Percentiles rank a stretch among this genome's conserved stretches.
Evolutionary conservation across 1,140 invertebrate species (phyloP).

Genomic region (Calliopsis andreniformis): DNA sequence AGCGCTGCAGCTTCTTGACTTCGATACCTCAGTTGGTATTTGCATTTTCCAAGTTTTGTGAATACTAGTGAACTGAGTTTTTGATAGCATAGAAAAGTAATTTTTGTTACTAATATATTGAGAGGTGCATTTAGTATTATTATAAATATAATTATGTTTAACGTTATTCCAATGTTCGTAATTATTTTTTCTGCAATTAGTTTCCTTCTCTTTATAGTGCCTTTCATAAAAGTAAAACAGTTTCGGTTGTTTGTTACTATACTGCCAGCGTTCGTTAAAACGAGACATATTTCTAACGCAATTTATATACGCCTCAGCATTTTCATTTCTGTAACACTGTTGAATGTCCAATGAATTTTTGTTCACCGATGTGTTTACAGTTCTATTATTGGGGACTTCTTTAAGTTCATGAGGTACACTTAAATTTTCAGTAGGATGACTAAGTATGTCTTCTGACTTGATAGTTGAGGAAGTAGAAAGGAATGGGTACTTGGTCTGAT

Average conservation of each 20-base stretch:
- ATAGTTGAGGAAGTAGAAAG: constrained; percentile 42
- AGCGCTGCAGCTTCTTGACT: constrained; percentile 59
- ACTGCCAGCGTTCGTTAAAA: constrained; percentile 45
- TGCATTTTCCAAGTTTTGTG: constrained; percentile 57
- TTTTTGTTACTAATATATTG: constrained; percentile 46
- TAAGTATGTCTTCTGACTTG: constrained; percentile 48
- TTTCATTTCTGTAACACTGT: constrained; percentile 46
- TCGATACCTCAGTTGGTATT: constrained; percentile 39
- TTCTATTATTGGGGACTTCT: constrained; percentile 38
- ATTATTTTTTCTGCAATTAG: constrained; percentile 29
- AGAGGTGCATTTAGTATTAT: constrained; percentile 38
- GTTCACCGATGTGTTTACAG: background rate
- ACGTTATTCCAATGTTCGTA: constrained; percentile 47
- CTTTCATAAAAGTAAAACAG: constrained; percentile 53
- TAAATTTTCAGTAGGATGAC: constrained; percentile 42
- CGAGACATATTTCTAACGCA: constrained; percentile 36
- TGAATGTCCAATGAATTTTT: constrained; percentile 31
- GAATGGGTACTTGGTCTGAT: constrained; percentile 40
- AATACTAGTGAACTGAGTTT: constrained; percentile 56
- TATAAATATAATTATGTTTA: constrained; percentile 52
- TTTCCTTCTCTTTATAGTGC: constrained; percentile 35
- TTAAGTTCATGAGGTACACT: constrained; percentile 24
- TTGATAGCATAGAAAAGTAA: constrained; percentile 53
- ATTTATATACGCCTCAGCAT: constrained; percentile 38
- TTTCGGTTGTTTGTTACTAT: constrained; percentile 47